Evolutionary conservation across 1,140 invertebrate species (phyloP).

Genomic region (Hylaeus anthracinus): DNA sequence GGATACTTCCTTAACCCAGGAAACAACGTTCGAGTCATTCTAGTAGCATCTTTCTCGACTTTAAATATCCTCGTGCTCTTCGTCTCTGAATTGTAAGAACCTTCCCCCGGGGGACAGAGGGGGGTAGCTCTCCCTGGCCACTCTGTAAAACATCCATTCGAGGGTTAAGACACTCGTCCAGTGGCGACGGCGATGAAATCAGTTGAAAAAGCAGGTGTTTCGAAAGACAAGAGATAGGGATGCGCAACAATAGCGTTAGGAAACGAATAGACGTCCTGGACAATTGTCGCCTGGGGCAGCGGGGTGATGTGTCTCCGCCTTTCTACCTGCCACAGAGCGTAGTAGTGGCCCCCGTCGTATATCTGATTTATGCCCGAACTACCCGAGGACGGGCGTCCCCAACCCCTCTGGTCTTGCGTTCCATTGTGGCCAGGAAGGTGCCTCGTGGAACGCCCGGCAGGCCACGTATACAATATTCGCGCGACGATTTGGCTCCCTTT

Average conservation of each 20-base stretch:
- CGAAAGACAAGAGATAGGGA: conserved; percentile 16
- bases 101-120: no score
- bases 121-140: no score
- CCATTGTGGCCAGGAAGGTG: conserved; percentile 32
- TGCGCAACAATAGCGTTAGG: conserved; percentile 27
- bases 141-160: no score
- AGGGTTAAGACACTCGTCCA: no score
- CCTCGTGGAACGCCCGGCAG: conserved; percentile 17
- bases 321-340: conserved; percentile 40
- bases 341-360: conserved; percentile 9
- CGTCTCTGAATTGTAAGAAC: no score
- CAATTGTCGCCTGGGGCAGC: conserved; percentile 23
- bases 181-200: background rate
- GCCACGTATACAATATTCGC: conserved; percentile 47
- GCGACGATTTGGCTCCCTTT: conserved; percentile 46
- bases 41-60: no score
- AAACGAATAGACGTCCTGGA: conserved; percentile 16
- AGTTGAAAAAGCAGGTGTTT: conserved; percentile 43
- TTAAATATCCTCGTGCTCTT: no score
- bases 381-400: conserved; percentile 11
- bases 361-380: conserved; percentile 50
- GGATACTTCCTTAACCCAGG: no score
- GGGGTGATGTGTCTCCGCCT: background rate
- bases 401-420: conserved; percentile 24
- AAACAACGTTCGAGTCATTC: no score